Percentiles rank a stretch among this genome's conserved stretches.
Evolutionary conservation across 2,113 vertebrate species (phyloP).

Genomic region (Pelusios castaneus): DNA sequence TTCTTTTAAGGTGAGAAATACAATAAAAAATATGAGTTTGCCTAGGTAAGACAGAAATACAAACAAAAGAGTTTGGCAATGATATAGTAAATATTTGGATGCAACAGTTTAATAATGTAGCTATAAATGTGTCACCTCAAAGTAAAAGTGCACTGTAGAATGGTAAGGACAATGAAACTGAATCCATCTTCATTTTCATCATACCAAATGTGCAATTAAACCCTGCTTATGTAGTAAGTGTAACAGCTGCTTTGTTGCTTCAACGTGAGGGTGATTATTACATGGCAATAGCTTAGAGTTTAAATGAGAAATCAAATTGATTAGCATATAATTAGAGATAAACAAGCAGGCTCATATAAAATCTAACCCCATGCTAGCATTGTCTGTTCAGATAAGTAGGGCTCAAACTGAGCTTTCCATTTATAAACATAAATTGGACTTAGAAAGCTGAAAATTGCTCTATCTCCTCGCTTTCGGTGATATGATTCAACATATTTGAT

Average conservation of each 20-base stretch:
- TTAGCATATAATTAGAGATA: constrained; percentile 74
- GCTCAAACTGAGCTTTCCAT: constrained; percentile 60
- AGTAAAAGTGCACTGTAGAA: constrained; percentile 23
- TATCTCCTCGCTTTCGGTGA: constrained; percentile 54
- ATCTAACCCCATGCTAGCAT: constrained; percentile 62
- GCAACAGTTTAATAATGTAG: constrained; percentile 61
- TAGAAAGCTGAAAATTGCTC: constrained; percentile 58
- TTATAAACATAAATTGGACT: constrained; percentile 69
- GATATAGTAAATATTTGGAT: constrained; percentile 64
- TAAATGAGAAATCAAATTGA: constrained; percentile 70
- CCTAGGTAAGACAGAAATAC: constrained; percentile 47
- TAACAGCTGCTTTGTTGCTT: constrained; percentile 51
- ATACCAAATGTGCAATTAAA: constrained; percentile 66
- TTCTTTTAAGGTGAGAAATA: constrained; percentile 40
- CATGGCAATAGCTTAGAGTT: constrained; percentile 36
- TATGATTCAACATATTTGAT: constrained; percentile 52
- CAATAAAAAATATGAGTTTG: not conserved
- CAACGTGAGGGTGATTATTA: constrained; percentile 38
- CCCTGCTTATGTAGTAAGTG: constrained; percentile 53
- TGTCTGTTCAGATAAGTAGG: constrained; percentile 58
- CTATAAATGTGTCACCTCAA: constrained; percentile 60
- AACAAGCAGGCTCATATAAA: constrained; percentile 55
- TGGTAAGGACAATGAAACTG: constrained; percentile 55
- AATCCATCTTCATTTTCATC: constrained; percentile 63
- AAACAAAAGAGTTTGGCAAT: constrained; percentile 37